A percentile compares a stretch with the other conserved stretches of the same genome.
phyloP scores from a whole-genome alignment of 2,888 invertebrate species.

The Diarsia dahlii region DNA sequence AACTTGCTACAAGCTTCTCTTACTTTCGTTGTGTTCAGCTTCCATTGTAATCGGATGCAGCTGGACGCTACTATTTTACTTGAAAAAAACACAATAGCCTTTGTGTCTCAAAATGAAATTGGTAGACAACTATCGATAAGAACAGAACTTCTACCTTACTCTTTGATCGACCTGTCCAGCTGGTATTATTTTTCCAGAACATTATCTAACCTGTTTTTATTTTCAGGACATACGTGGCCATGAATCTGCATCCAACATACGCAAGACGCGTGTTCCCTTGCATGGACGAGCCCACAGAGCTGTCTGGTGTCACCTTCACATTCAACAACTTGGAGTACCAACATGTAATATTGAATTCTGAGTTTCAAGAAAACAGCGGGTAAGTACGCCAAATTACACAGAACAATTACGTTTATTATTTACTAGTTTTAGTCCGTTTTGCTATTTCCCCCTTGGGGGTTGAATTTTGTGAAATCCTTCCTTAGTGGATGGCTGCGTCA shows the following conservation, averaged over 20 bases:
- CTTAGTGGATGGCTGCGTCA: too few species aligned
- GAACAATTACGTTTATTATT: background rate
- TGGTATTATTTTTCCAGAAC: background rate
- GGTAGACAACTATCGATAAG: background rate
- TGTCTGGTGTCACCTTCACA: constrained; percentile 81
- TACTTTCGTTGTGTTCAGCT: background rate
- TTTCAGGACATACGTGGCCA: constrained; percentile 88
- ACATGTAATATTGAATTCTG: constrained; percentile 77
- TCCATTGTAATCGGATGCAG: background rate
- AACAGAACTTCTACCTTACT: background rate
- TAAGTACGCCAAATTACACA: constrained; percentile 69
- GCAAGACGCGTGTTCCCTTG: constrained; percentile 93
- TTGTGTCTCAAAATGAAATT: background rate
- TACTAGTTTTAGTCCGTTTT: background rate
- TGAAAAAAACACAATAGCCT: background rate
- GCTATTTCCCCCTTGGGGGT: too few species aligned
- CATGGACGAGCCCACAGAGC: constrained; percentile 91
- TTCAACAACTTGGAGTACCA: constrained; percentile 78
- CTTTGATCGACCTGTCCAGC: background rate
- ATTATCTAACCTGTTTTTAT: background rate
- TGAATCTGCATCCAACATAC: constrained; percentile 91
- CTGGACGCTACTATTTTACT: background rate
- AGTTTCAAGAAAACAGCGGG: constrained; percentile 72
- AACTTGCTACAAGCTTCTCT: background rate
- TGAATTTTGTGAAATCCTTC: too few species aligned